Base-by-base conservation (phyloP, 2,888 invertebrate genomes). In the Mesorhabditis spiculigera region DNA sequence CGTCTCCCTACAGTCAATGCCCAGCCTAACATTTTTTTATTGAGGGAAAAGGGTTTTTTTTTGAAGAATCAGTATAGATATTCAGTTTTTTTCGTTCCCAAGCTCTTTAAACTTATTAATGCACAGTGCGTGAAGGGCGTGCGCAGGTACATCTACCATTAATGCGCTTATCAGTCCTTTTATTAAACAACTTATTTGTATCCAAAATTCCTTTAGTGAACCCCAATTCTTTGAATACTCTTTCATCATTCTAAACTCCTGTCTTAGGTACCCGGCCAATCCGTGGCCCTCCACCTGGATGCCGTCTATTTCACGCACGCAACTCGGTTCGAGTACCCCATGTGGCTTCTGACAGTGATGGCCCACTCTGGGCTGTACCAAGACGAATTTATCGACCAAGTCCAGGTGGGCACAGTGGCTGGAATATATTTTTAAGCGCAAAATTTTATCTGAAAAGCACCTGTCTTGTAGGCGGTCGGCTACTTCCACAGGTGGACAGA, bases 341-440 rank as follows among this genome's bases (percentile, higher is more conserved):
- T 45, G 45, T 71, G 71, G 71, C 70, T 71, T 8, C 71, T 70
- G 10, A 45, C 63, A 43, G 71, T 71, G 4, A 71, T 71, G 71
- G 62, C 65, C 4, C 43, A 42, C 42, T 69, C 71, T 5, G 71
- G 71, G 4, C 64, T 71, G 10, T 70, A 64, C 44, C 43, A 71
- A 71, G 63, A 71, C 16, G 61, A 70, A 10, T 71, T 71, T 58
- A 65, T 71, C n/a, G 71, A 71, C 64, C 71, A 71, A 71, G 16
- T 71, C 16, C 71, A 71, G 62, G 71, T 71, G 61, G 16, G 62
- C 58, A 6, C 8, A 63, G 6, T 6, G 6, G 16, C 28, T 16
- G 6, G 6, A 16, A 8, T n/a, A 1, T 8, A 8, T 16, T 50
- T 50, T 28, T 28, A 28, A 28, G 28, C 28, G 28, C 28, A 28